Base-by-base conservation (phyloP, 2,888 invertebrate genomes). In the Melipona bicolor region DNA sequence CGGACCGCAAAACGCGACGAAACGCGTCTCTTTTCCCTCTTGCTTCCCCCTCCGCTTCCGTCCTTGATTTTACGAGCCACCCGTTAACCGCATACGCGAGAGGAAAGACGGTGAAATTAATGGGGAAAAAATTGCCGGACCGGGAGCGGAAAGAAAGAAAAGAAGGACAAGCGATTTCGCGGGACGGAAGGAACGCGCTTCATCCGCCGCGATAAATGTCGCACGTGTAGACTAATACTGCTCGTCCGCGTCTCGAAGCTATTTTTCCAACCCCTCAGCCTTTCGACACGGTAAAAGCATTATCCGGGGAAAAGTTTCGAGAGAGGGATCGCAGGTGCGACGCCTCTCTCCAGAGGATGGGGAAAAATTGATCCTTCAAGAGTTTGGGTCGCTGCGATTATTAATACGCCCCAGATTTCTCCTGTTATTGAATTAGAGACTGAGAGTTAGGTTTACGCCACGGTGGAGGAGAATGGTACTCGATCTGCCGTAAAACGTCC, bases 91-190 rank as follows among this genome's bases (percentile, higher is more conserved):
- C 81, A 67, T 36, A 36, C 82, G 27, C 82, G 36, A 82, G 32
- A 15, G 81, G 56, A n/a, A n/a, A n/a, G n/a, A 79, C 61, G 54
- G 3, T 50, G 69, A 61, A 64, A 85, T 85, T 85, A 84, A 84
- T 79, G 52, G 79, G 52, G 84, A 69, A 81, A 75, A 85, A 85
- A 81, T 85, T 77, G 49, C 36, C 9, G 15, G 32, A 54, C 32
- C 49, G 24, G 17, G n/a, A 21, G 9, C 4, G 6, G 4, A 27
- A 3, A 17, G 62, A n/a, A 32, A 72, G 27, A 11, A 43, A 43
- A 9, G 43, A 43, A 9, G 11, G 43, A 1, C 43, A 43, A 43
- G 43, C 11, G 43, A 2, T 5, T 32, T 19, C 49, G 11, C 15
- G 15, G 13, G n/a, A 21, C 52, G 17, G 24, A 9, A 24, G 27